A percentile compares a stretch with the other conserved stretches of the same genome.
Conservation (phyloP, 2,888 invertebrate species). For the Chloromyia formosa region DNA sequence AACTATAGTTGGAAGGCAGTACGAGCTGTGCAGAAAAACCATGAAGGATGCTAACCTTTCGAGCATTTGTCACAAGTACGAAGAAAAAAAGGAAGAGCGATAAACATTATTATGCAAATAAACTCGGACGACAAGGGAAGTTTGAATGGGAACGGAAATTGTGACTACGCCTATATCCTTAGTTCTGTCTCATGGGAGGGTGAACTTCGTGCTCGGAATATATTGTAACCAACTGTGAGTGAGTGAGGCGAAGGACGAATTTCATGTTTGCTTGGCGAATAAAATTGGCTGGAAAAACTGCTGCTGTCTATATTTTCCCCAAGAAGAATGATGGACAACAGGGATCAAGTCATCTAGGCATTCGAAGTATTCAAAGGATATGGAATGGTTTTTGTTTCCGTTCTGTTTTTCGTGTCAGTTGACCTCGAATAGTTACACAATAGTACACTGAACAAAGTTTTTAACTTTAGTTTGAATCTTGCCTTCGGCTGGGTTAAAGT, state of each 20-base stretch:
- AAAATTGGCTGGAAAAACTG: slow-evolving; percentile 1
- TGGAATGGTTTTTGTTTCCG: too few relatives aligned
- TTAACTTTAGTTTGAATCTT: too few relatives aligned
- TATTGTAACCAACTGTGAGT: too few relatives aligned
- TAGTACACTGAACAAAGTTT: too few relatives aligned
- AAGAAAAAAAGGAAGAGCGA: neutral
- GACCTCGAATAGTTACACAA: too few relatives aligned
- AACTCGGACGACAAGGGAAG: neutral
- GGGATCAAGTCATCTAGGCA: too few relatives aligned
- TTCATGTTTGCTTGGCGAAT: neutral
- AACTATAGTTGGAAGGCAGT: neutral
- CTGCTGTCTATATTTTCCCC: too few relatives aligned
- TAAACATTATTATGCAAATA: slow-evolving; percentile 23
- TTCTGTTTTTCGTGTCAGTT: too few relatives aligned
- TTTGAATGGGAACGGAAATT: neutral
- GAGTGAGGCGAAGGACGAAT: neutral
- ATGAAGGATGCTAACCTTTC: slow-evolving; percentile 14
- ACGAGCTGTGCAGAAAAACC: neutral
- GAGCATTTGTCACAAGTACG: slow-evolving; percentile 13
- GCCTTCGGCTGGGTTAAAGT: too few relatives aligned
- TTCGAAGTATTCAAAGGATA: too few relatives aligned
- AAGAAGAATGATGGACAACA: too few relatives aligned
- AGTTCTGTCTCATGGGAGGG: neutral
- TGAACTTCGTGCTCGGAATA: slow-evolving; percentile 10
- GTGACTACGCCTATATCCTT: slow-evolving; percentile 9